Evolutionary conservation across 2,888 invertebrate genomes (phyloP).

Genomic region (Sesia apiformis): DNA sequence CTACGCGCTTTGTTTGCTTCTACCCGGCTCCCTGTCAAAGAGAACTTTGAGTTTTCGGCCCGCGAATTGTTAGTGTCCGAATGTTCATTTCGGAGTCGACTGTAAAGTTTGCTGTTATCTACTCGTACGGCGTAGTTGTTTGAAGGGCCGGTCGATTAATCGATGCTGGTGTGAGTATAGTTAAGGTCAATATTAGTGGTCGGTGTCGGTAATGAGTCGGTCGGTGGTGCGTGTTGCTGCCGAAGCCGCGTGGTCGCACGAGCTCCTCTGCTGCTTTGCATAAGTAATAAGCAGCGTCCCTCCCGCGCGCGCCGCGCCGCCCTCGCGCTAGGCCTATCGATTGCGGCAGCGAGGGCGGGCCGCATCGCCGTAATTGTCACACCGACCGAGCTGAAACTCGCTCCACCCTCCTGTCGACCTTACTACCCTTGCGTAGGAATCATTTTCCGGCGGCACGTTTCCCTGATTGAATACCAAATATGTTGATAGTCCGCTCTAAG

Average conservation of each 20-base stretch:
- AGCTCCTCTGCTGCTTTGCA: constrained; percentile 60
- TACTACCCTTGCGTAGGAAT: constrained; percentile 51
- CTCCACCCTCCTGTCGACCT: constrained; percentile 59
- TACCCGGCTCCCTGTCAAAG: constrained; percentile 22
- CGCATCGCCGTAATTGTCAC: constrained; percentile 73
- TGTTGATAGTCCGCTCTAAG: constrained; percentile 66
- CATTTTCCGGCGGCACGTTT: constrained; percentile 32
- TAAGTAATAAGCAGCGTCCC: constrained; percentile 50
- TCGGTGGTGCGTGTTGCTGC: constrained; percentile 12
- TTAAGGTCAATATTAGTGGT: constrained; percentile 25
- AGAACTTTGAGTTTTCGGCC: constrained; percentile 19
- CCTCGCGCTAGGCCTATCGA: constrained; percentile 80
- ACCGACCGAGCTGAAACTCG: constrained; percentile 50
- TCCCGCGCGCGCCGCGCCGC: constrained; percentile 57
- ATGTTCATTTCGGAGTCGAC: constrained; percentile 3
- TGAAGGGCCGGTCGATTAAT: constrained; percentile 19
- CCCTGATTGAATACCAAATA: constrained; percentile 62
- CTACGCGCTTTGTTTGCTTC: constrained; percentile 8
- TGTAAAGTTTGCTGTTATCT: neutral
- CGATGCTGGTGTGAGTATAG: too few relatives aligned
- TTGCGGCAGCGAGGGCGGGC: constrained; percentile 78
- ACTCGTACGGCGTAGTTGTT: constrained; percentile 1
- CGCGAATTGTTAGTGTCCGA: constrained; percentile 15
- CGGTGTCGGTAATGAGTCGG: constrained; percentile 5
- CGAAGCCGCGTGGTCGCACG: constrained; percentile 23